phyloP scores from a whole-genome alignment of 2,113 vertebrate genomes.

The Uria lomvia region DNA sequence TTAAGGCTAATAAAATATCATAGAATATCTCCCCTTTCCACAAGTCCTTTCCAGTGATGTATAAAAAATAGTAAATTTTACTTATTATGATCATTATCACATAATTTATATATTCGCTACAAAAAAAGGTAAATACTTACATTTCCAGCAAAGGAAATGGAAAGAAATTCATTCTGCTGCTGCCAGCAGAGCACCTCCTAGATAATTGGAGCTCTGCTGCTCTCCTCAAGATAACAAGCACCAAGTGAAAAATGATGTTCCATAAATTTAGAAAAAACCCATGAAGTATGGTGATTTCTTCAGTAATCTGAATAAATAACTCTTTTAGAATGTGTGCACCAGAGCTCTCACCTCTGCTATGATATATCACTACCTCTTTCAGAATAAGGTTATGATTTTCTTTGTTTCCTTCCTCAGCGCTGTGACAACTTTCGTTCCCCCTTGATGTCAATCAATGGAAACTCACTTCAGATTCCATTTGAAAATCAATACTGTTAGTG shows the following conservation, averaged over 20 bases:
- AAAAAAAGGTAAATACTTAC: neutral
- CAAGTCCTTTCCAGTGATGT: neutral
- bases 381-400: neutral
- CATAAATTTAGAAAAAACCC: neutral
- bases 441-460: slow-evolving; percentile 36
- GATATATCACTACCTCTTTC: neutral
- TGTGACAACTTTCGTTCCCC: neutral
- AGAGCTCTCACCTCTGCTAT: neutral
- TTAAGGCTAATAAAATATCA: neutral
- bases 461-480: slow-evolving; percentile 56
- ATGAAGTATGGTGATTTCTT: neutral
- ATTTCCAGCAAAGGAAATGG: neutral
- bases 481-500: slow-evolving; percentile 60
- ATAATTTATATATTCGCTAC: neutral
- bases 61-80: neutral
- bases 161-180: neutral
- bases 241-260: neutral
- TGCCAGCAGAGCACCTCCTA: neutral
- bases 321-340: neutral
- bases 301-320: neutral
- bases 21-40: neutral
- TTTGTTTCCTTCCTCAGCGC: slow-evolving; percentile 18
- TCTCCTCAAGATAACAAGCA: neutral
- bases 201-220: neutral
- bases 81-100: neutral